These are phyloP conservation scores for Actias luna DNA, from an alignment of 2,888 invertebrate species.

Conservation along the genomic window DNA sequence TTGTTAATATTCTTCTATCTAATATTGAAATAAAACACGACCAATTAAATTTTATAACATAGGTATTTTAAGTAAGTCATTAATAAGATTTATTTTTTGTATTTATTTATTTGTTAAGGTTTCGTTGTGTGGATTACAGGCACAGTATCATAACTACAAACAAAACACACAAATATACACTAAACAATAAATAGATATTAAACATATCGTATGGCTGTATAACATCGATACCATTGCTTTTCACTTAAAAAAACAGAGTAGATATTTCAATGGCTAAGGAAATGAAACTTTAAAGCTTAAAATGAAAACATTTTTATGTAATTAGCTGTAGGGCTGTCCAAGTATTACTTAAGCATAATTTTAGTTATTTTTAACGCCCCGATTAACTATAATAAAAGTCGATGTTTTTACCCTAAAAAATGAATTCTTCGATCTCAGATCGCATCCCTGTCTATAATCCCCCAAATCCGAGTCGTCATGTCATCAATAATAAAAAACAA, in stretches of 20 bases:
- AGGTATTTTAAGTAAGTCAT: slow-evolving; percentile 6
- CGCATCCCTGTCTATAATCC: no score
- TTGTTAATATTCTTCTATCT: neutral
- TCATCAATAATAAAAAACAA: no score
- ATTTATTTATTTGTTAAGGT: slow-evolving; percentile 16
- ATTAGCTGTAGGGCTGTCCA: neutral
- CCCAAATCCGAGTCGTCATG: no score
- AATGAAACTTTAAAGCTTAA: neutral
- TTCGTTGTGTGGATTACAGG: slow-evolving; percentile 32
- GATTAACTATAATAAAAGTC: no score
- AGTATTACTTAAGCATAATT: no score
- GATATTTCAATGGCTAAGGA: neutral
- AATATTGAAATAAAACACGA: neutral
- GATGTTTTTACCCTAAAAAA: neutral
- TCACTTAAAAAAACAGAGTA: neutral
- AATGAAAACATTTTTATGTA: neutral
- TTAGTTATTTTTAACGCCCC: no score
- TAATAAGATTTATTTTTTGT: no score
- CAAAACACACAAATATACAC: slow-evolving; percentile 15
- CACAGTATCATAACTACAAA: slow-evolving; percentile 13
- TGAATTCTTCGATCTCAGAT: no score
- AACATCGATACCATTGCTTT: slow-evolving; percentile 12
- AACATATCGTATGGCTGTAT: slow-evolving; percentile 9
- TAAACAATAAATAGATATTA: slow-evolving; percentile 18
- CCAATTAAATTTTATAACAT: neutral